Evolutionary conservation across 2,888 invertebrate genomes (phyloP).

Genomic region (Synanthedon myopaeformis): DNA sequence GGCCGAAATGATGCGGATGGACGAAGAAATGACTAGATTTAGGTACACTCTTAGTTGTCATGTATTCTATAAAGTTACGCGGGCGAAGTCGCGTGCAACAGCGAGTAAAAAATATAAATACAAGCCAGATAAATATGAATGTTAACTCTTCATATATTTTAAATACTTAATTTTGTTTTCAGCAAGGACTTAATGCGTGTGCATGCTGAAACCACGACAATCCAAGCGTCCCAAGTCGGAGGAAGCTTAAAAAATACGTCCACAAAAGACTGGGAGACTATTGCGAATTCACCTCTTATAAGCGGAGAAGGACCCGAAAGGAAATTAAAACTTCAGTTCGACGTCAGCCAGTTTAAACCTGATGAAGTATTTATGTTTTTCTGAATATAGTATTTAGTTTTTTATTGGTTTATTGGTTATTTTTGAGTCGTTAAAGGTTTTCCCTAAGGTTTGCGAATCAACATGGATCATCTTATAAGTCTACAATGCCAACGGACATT

Average conservation of each 20-base stretch:
- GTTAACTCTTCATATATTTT: too few species aligned
- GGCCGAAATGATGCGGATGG: slow-evolving; percentile 32
- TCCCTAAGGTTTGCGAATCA: too few species aligned
- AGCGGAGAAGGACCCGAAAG: slow-evolving; percentile 89
- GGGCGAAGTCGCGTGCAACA: background rate
- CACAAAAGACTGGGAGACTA: slow-evolving; percentile 17
- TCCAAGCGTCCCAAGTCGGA: background rate
- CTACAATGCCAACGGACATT: too few species aligned
- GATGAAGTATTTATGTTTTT: slow-evolving; percentile 79
- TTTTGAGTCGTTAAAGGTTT: too few species aligned
- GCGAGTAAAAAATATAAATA: background rate
- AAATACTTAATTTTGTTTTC: background rate
- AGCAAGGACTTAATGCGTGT: slow-evolving; percentile 20
- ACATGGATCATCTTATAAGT: too few species aligned
- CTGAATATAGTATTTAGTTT: too few species aligned
- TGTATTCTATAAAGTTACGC: too few species aligned
- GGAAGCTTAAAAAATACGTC: slow-evolving; percentile 1
- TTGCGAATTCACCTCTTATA: slow-evolving; percentile 80
- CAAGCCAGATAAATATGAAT: too few species aligned
- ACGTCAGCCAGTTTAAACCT: slow-evolving; percentile 91
- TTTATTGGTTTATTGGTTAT: too few species aligned
- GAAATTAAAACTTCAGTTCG: slow-evolving; percentile 90
- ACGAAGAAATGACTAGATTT: slow-evolving; percentile 34
- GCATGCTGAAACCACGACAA: slow-evolving; percentile 10
- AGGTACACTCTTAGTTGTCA: slow-evolving; percentile 19